phyloP scores from a whole-genome alignment of 2,113 vertebrate genomes.

The Mungos mungo region DNA sequence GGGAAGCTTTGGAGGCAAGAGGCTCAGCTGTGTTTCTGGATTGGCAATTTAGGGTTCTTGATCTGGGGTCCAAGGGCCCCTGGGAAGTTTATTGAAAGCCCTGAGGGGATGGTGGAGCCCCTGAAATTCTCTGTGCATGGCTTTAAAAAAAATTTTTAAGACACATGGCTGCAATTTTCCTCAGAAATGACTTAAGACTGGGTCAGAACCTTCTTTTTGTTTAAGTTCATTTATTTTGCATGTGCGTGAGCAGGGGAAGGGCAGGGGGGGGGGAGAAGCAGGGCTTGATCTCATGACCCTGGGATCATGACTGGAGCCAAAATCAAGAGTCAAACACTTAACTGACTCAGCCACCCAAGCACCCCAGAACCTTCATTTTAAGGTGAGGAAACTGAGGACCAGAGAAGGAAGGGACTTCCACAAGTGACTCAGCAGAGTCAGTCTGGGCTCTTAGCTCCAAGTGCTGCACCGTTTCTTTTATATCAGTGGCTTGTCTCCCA shows the following conservation, averaged over 20 bases:
- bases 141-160: not conserved
- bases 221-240: too few relatives aligned
- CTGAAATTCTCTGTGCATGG: not conserved
- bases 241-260: too few relatives aligned
- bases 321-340: too few relatives aligned
- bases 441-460: not conserved
- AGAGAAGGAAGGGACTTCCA: not conserved
- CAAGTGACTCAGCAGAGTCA: not conserved
- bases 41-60: not conserved
- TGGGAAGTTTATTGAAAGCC: not conserved
- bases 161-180: not conserved
- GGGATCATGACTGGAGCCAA: too few relatives aligned
- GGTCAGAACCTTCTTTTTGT: not conserved
- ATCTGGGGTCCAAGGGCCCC: not conserved
- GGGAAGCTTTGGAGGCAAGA: not conserved
- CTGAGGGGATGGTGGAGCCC: not conserved
- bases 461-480: not conserved
- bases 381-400: not conserved
- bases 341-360: too few relatives aligned
- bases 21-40: not conserved
- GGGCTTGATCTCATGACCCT: too few relatives aligned
- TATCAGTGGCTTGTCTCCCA: not conserved
- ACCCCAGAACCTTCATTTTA: not conserved
- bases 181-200: not conserved
- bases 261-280: too few relatives aligned